A percentile compares a stretch with the other conserved stretches of the same genome.
These are phyloP conservation scores for Leptinotarsa peninsularis DNA, from an alignment of 2,888 invertebrate species.

Conservation along the genomic window DNA sequence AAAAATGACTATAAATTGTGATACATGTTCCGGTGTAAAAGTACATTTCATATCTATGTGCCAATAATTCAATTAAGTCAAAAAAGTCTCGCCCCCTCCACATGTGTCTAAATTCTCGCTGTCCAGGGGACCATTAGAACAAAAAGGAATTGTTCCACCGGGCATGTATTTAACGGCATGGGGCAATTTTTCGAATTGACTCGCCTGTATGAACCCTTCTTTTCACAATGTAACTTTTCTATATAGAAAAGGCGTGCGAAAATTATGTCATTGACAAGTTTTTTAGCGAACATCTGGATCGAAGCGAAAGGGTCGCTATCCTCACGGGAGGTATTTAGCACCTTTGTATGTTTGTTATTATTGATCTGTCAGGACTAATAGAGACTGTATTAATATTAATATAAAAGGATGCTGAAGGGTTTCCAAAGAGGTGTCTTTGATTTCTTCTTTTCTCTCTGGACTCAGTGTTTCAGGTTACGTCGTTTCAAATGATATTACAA, in stretches of 20 bases:
- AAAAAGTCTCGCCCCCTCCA: conserved; percentile 37
- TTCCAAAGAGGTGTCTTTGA: neutral
- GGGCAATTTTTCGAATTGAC: conserved; percentile 54
- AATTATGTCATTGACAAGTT: conserved; percentile 60
- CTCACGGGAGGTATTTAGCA: conserved; percentile 47
- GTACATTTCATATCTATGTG: conserved; percentile 19
- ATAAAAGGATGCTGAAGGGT: conserved; percentile 25
- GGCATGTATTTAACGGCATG: conserved; percentile 37
- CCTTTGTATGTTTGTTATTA: conserved; percentile 48
- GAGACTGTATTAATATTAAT: conserved; percentile 32
- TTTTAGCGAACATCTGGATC: conserved; percentile 49
- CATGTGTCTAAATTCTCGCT: conserved; percentile 33
- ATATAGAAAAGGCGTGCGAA: conserved; percentile 61
- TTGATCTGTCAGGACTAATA: conserved; percentile 46
- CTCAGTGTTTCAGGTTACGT: neutral
- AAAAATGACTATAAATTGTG: neutral
- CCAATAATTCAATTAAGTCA: conserved; percentile 40
- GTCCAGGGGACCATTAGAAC: conserved; percentile 41
- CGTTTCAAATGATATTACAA: neutral
- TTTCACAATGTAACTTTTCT: conserved; percentile 55
- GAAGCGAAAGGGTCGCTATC: conserved; percentile 37
- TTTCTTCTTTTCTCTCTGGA: neutral
- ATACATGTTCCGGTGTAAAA: no score
- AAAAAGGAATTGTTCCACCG: conserved; percentile 35
- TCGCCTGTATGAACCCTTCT: conserved; percentile 53